These are phyloP conservation scores for Camponotus floridanus DNA, from an alignment of 1,140 invertebrate species.

Conservation along the genomic window DNA sequence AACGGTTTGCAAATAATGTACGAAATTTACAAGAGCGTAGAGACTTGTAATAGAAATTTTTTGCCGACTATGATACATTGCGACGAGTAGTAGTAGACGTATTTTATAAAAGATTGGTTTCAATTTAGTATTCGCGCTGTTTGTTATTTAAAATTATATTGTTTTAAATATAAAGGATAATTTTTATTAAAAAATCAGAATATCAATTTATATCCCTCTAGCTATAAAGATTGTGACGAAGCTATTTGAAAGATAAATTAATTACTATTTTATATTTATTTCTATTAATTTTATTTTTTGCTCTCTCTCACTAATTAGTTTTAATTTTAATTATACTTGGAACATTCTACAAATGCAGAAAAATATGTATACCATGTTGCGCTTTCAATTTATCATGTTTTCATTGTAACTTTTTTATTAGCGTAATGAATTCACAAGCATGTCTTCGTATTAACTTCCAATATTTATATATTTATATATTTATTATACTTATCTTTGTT, in stretches of 20 bases:
- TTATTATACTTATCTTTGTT: neutral
- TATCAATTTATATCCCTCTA: too few relatives aligned
- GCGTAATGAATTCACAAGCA: neutral
- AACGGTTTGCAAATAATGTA: neutral
- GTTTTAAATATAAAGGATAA: neutral
- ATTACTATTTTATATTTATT: neutral
- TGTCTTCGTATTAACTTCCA: conserved; percentile 21
- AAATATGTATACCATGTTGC: conserved; percentile 23
- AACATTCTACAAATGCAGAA: neutral
- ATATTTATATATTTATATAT: conserved; percentile 8
- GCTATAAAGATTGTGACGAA: too few relatives aligned
- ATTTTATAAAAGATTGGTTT: neutral
- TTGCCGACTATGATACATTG: neutral
- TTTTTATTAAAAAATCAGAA: too few relatives aligned
- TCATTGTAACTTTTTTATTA: neutral
- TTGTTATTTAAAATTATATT: neutral
- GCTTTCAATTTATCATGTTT: neutral
- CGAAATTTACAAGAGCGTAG: neutral
- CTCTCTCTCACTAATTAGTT: neutral
- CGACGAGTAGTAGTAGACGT: neutral
- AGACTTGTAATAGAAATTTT: neutral
- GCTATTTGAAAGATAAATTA: neutral
- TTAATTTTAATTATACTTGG: conserved; percentile 12
- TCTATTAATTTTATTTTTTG: neutral
- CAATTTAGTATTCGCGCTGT: neutral